Percentiles rank a stretch among this genome's conserved stretches.
Evolutionary conservation across 2,797 vertebrate genomes (phyloP).

Genomic region (Coendou prehensilis): DNA sequence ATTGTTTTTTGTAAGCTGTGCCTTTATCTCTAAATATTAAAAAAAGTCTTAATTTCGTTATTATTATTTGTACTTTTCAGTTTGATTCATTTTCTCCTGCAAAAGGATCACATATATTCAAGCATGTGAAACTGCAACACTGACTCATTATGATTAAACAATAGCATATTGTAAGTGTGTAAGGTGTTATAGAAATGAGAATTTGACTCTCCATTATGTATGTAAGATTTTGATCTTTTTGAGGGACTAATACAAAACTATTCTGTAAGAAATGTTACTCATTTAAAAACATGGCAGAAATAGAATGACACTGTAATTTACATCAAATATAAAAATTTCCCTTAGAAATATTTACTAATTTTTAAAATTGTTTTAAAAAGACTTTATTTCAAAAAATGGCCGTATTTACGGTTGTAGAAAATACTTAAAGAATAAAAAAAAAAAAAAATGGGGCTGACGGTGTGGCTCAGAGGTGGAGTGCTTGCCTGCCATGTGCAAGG

Average conservation of each 20-base stretch:
- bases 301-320: conserved; percentile 26
- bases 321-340: conserved; percentile 66
- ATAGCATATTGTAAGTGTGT: background rate
- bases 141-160: conserved; percentile 19
- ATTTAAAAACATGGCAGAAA: conserved; percentile 50
- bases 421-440: background rate
- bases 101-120: conserved; percentile 20
- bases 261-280: conserved; percentile 14
- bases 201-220: background rate
- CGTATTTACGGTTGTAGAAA: background rate
- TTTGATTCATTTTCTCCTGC: conserved; percentile 57
- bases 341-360: conserved; percentile 57
- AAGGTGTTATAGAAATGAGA: conserved; percentile 54
- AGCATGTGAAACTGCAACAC: conserved; percentile 46
- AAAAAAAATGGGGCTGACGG: background rate
- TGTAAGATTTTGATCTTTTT: conserved; percentile 14
- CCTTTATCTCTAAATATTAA: conserved; percentile 24
- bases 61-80: conserved; percentile 39
- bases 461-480: background rate
- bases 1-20: conserved; percentile 26
- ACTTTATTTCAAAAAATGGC: background rate
- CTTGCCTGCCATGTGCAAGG: background rate
- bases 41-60: conserved; percentile 57
- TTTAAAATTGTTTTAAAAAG: background rate
- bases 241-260: conserved; percentile 14